These are phyloP conservation scores for Meliscaeva auricollis DNA, from an alignment of 2,888 invertebrate species.

Conservation along the genomic window DNA sequence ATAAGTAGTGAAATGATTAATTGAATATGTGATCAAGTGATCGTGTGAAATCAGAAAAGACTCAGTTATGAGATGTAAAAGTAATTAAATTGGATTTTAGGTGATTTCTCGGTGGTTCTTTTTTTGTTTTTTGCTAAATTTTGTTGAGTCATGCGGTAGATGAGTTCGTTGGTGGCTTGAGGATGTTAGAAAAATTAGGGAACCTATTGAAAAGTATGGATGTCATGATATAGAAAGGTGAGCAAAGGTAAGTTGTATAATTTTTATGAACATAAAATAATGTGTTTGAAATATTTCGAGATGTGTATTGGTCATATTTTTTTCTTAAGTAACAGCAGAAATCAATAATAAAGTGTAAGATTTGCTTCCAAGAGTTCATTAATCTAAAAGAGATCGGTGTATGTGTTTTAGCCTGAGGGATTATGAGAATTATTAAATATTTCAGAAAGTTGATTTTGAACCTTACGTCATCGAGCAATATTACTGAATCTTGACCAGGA, in stretches of 20 bases:
- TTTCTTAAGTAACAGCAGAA: background rate
- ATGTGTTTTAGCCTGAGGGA: too few species aligned
- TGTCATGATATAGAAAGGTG: conserved; percentile 26
- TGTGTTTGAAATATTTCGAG: conserved; percentile 7
- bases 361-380: too few species aligned
- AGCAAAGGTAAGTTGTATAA: conserved; percentile 26
- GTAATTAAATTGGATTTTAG: conserved; percentile 61
- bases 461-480: too few species aligned
- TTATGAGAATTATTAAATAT: too few species aligned
- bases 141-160: conserved; percentile 54
- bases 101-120: conserved; percentile 36
- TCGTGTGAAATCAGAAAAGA: conserved; percentile 68
- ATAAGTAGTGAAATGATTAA: conserved; percentile 57
- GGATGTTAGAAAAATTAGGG: conserved; percentile 40
- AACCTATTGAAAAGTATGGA: conserved; percentile 1
- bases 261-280: background rate
- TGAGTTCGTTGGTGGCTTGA: conserved; percentile 47
- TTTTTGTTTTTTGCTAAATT: conserved; percentile 5
- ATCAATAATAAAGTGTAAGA: too few species aligned
- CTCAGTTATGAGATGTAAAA: conserved; percentile 45
- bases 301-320: background rate
- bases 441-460: too few species aligned
- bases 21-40: conserved; percentile 52
- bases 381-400: too few species aligned
- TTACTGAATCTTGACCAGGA: too few species aligned